Evolutionary conservation across 2,888 invertebrate genomes (phyloP).

Genomic region (Zaprionus bogoriensis): DNA sequence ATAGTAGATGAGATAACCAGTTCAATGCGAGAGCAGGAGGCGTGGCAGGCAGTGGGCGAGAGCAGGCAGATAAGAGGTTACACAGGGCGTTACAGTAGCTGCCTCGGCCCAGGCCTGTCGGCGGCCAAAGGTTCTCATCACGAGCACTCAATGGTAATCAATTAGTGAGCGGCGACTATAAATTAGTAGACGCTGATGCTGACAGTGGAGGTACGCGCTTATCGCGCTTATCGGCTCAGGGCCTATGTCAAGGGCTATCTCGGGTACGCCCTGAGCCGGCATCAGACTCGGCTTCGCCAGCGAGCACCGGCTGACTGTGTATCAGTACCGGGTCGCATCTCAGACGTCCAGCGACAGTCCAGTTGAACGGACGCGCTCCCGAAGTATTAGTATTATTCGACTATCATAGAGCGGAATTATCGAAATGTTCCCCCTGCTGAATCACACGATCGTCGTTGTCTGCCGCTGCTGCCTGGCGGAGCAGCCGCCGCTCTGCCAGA

Average conservation of each 20-base stretch:
- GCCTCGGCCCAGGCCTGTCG: no score
- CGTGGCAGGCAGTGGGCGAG: neutral
- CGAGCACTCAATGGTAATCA: constrained; percentile 39
- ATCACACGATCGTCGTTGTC: constrained; percentile 41
- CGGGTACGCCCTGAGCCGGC: constrained; percentile 51
- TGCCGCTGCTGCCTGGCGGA: constrained; percentile 77
- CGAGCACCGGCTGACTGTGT: constrained; percentile 6
- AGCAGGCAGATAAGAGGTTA: neutral
- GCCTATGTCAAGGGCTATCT: constrained; percentile 73
- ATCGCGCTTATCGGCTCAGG: constrained; percentile 29
- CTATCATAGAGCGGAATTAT: neutral
- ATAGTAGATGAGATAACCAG: constrained; percentile 17
- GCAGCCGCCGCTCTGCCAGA: constrained; percentile 61
- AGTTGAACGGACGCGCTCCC: constrained; percentile 43
- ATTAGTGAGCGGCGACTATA: constrained; percentile 60
- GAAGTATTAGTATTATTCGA: neutral
- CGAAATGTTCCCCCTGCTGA: constrained; percentile 58
- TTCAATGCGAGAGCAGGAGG: neutral
- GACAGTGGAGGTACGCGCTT: constrained; percentile 1
- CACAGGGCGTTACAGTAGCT: neutral
- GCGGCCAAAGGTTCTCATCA: neutral
- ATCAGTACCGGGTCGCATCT: constrained; percentile 34
- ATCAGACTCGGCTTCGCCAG: constrained; percentile 9
- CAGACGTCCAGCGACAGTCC: constrained; percentile 60
- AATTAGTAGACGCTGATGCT: constrained; percentile 64